Evolutionary conservation across 2,888 invertebrate species (phyloP), one percentile per base, ranked within the genome.

Genomic region (Alitta virens): DNA sequence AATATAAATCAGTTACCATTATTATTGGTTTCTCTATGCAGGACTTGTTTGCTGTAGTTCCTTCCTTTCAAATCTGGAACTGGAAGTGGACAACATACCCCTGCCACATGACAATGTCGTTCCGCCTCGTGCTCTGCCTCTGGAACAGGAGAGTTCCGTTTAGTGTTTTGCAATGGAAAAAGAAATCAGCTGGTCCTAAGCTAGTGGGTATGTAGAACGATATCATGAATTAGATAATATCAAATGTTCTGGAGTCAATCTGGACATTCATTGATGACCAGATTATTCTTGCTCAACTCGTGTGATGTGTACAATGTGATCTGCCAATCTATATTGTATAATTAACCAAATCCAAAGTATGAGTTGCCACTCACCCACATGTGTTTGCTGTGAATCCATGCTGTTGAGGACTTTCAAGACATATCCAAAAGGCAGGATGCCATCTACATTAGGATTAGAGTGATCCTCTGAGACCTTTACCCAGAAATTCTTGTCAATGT

Each of bases 371-470:
- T 33, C 33, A 77, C 78, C 74, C 42, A 74, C 57, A 57, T 74
- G 73, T 2, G 70, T 62, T 43, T 90, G 88, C 73, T 86, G 85
- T 0, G 94, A 91, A 79, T 94, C 92, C 77, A 90, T 83, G 0
- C 90, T 87, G 82, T 94, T 94, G 71, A 91, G 85, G 55, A 94
- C 87, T 85, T 94, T 94, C 62, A 94, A 81, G 23, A 91, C 88
- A 75, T 80, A 84, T 2, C 81, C 81, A 60, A 71, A 63, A 0
- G 69, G 56, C 26, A 72, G 74, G 1, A 75, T 26, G 16, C 67
- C 51, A 14, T 56, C 52, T 2, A 75, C 60, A 61, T 76, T 46
- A 7, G 72, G 68, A 61, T 75, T 77, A 16, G 54, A 27, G n/a
- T 64, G 62, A 7, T 52, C 21, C 16, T 85, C 85, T 12, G 85